Evolutionary conservation across 2,888 invertebrate species (phyloP), one percentile per base, ranked within the genome.

Genomic region (Patella ulyssiponensis): DNA sequence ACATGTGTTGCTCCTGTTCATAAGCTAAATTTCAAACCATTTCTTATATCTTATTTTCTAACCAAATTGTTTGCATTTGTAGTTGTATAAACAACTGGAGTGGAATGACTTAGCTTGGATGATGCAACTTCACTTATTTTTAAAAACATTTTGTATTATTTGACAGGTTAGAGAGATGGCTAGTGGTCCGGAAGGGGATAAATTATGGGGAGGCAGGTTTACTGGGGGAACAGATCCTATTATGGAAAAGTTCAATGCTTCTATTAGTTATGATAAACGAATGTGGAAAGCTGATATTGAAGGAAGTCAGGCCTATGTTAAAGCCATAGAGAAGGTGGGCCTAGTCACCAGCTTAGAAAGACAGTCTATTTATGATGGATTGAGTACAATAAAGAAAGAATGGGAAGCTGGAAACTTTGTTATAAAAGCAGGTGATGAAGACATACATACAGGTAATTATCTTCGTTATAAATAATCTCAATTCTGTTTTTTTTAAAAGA

Each of bases 181-280:
- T 64, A 20, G 14, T 14, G 14, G 14, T 64, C 20, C 20, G 14
- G 64, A 87, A 88, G 87, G 84, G 20, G 72, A 73, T 53, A 94
- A 94, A 87, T 87, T 94, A 82, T 96, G 96, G 96, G 96, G 96
- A 77, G 96, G 96, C 15, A 94, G 96, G 86, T 96, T 96, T 89
- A 93, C 93, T 12, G 93, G 94, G 71, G 92, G 93, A 80, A 94
- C 95, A 0, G 94, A 95, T 81, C 92, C 93, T 1, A 93, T 94
- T 5, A 92, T 96, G 88, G 94, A 94, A 81, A 93, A 94, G 76
- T 93, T 96, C 70, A 96, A 96, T 90, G 94, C 94, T 79, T 96
- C 96, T 1, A 93, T 97, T 77, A 90, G 93, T 1, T 92, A 94
- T 76, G 96, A 96, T 91, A 93, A 94, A 78, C 93, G 95, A 1